These are phyloP conservation scores for Mastigias papua DNA, from an alignment of 30 jellyfish, hydroid and myxozoan genomes.

Conservation along the genomic window DNA sequence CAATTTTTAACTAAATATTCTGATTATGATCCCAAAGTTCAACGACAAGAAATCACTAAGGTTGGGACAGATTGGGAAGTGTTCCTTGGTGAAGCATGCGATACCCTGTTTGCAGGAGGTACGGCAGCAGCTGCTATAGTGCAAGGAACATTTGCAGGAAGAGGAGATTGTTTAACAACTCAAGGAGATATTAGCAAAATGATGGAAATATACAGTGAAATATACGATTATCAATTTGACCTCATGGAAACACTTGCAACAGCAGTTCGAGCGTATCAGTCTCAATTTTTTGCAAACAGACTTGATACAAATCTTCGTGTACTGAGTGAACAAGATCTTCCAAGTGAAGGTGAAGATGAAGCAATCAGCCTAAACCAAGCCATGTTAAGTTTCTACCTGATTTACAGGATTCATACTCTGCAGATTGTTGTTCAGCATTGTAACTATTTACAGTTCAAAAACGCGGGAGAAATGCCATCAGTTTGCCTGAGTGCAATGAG, in stretches of 20 bases:
- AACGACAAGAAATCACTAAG: conserved; percentile 42
- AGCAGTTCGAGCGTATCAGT: conserved; percentile 38
- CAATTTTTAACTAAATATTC: conserved; percentile 13
- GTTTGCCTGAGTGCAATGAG: conserved; percentile 48
- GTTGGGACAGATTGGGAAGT: conserved; percentile 50
- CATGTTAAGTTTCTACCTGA: conserved; percentile 30
- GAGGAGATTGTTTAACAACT: conserved; percentile 53
- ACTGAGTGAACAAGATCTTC: conserved; percentile 1
- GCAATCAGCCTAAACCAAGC: conserved; percentile 9
- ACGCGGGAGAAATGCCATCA: conserved; percentile 59
- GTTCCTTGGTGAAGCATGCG: conserved; percentile 65
- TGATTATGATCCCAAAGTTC: conserved; percentile 66
- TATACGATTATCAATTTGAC: conserved; percentile 65
- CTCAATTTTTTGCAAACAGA: conserved; percentile 14
- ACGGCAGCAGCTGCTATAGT: conserved; percentile 50
- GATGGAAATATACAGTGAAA: conserved; percentile 46
- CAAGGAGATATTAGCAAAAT: conserved; percentile 23
- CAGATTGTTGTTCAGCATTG: conserved; percentile 51
- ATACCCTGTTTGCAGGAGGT: conserved; percentile 44
- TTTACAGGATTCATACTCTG: conserved; percentile 20
- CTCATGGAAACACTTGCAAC: conserved; percentile 78
- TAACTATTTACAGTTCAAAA: conserved; percentile 47
- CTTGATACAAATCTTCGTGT: conserved; percentile 14
- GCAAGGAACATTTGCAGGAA: conserved; percentile 3
- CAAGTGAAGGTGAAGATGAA: conserved; percentile 24